phyloP scores from a whole-genome alignment of 1,140 invertebrate genomes.

The Aphelinus certus region DNA sequence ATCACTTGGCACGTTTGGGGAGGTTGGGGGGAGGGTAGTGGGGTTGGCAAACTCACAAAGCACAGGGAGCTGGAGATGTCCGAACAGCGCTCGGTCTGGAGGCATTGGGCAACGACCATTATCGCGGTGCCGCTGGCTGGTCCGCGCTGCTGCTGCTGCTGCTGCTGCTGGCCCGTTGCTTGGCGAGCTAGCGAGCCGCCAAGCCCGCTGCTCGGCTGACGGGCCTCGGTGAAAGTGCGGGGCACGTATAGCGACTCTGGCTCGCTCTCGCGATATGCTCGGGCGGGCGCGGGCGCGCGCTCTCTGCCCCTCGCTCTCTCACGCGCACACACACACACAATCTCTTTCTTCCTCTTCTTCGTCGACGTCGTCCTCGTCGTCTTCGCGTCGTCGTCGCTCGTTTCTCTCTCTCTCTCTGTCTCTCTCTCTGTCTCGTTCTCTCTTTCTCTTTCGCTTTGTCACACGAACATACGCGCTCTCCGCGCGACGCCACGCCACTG shows the following conservation, averaged over 20 bases:
- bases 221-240: too few species aligned
- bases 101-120: conserved; percentile 43
- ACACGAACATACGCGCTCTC: neutral
- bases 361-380: too few species aligned
- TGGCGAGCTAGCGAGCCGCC: neutral
- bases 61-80: conserved; percentile 32
- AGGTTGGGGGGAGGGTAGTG: too few species aligned
- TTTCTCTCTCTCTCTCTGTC: neutral
- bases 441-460: too few species aligned
- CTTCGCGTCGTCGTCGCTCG: neutral
- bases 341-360: neutral
- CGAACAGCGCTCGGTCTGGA: conserved; percentile 41
- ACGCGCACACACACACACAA: neutral
- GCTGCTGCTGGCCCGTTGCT: neutral
- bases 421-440: neutral
- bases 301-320: conserved; percentile 10
- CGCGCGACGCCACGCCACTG: conserved; percentile 30
- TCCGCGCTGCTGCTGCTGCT: neutral
- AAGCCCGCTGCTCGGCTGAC: too few species aligned
- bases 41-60: conserved; percentile 30
- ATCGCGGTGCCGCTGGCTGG: conserved; percentile 1
- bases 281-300: neutral
- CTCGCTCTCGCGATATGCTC: neutral
- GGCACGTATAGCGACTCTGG: neutral
- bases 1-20: too few species aligned